Evolutionary conservation across 1,140 invertebrate species (phyloP).

Genomic region (Lasioglossum albipes): DNA sequence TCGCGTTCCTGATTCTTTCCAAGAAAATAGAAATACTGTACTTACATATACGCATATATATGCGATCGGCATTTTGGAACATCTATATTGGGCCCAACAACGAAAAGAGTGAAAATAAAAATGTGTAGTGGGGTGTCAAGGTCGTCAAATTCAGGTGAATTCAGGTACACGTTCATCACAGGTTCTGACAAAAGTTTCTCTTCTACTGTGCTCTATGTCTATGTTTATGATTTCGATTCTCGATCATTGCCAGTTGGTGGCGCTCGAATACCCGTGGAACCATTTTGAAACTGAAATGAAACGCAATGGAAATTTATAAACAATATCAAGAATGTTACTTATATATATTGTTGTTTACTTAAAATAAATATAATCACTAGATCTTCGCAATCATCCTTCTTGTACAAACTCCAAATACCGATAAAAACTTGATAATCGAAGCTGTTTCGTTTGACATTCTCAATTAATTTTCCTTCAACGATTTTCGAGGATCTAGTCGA

Average conservation of each 20-base stretch:
- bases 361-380: neutral
- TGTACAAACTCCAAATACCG: neutral
- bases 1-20: too few relatives aligned
- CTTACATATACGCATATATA: too few relatives aligned
- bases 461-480: neutral
- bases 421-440: neutral
- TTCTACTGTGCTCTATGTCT: too few relatives aligned
- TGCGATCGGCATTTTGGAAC: too few relatives aligned
- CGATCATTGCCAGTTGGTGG: neutral
- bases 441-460: neutral
- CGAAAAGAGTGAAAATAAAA: too few relatives aligned
- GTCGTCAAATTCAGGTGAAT: too few relatives aligned
- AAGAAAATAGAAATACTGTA: too few relatives aligned
- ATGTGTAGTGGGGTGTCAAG: too few relatives aligned
- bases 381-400: neutral
- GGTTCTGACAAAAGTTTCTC: too few relatives aligned
- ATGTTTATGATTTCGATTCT: neutral
- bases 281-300: neutral
- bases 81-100: too few relatives aligned
- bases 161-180: too few relatives aligned
- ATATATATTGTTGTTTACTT: neutral
- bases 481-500: too few relatives aligned
- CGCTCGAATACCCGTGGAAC: neutral
- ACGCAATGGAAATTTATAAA: neutral
- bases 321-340: neutral